A percentile compares a stretch with the other conserved stretches of the same genome.
These are phyloP conservation scores for Fabriciana adippe DNA, from an alignment of 2,888 invertebrate genomes.

Conservation along the genomic window DNA sequence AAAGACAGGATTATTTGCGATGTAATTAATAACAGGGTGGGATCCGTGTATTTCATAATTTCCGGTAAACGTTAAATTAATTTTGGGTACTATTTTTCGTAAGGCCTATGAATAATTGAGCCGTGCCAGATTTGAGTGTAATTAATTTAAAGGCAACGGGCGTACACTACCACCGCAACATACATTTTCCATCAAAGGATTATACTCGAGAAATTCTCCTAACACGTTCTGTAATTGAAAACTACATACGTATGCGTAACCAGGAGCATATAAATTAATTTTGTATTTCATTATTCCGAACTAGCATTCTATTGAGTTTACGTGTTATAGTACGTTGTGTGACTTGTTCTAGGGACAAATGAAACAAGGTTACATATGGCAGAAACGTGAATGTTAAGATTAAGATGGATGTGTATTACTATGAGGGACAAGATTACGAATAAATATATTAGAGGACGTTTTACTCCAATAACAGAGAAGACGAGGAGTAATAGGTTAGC, in stretches of 20 bases:
- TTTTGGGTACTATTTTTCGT: conserved; percentile 27
- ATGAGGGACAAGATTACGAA: no score
- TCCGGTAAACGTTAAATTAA: conserved; percentile 26
- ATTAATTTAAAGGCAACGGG: conserved; percentile 65
- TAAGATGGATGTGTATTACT: no score
- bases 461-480: no score
- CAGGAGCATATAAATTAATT: conserved; percentile 16
- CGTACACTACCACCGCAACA: conserved; percentile 59
- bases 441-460: no score
- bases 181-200: conserved; percentile 72
- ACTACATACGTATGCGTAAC: conserved; percentile 31
- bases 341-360: no score
- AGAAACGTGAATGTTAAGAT: no score
- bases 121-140: conserved; percentile 58
- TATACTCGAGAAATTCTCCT: conserved; percentile 42
- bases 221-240: conserved; percentile 35
- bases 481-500: no score
- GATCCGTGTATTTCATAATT: conserved; percentile 23
- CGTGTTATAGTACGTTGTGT: no score
- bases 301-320: background rate
- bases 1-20: conserved; percentile 18
- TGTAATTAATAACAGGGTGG: conserved; percentile 20
- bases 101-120: conserved; percentile 29
- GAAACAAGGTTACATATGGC: no score
- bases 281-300: conserved; percentile 1